phyloP scores from a whole-genome alignment of 2,888 invertebrate genomes.

The Calameuta idolon region DNA sequence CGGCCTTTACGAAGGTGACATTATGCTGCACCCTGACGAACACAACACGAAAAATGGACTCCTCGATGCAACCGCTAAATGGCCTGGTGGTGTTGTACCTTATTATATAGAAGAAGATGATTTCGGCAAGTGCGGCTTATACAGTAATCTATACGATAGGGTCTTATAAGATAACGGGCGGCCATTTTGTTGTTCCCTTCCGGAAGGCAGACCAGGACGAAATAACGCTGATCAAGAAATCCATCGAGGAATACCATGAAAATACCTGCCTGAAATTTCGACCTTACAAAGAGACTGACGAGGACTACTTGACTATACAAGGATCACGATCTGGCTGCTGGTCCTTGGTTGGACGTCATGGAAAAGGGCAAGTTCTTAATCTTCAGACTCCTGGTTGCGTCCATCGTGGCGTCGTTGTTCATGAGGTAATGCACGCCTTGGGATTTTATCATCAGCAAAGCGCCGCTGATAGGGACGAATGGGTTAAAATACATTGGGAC shows the following conservation, averaged over 20 bases:
- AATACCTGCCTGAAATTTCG: slow-evolving; percentile 76
- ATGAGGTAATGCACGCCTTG: slow-evolving; percentile 83
- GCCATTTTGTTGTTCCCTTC: background rate
- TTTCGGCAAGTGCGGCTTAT: slow-evolving; percentile 67
- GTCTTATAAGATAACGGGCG: slow-evolving; percentile 3
- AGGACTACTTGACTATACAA: slow-evolving; percentile 72
- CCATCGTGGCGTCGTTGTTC: slow-evolving; percentile 70
- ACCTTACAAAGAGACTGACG: slow-evolving; percentile 70
- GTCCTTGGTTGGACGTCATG: slow-evolving; percentile 75
- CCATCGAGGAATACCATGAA: slow-evolving; percentile 73
- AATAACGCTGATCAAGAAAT: slow-evolving; percentile 69
- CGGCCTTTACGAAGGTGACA: slow-evolving; percentile 74
- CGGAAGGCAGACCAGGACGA: slow-evolving; percentile 62
- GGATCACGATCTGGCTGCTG: slow-evolving; percentile 73
- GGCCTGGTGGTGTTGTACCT: slow-evolving; percentile 71
- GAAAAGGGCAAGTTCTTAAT: slow-evolving; percentile 73
- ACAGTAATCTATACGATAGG: background rate
- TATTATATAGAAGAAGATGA: slow-evolving; percentile 70
- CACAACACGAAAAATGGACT: slow-evolving; percentile 65
- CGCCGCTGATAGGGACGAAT: slow-evolving; percentile 81
- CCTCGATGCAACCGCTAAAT: slow-evolving; percentile 66
- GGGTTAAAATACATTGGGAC: slow-evolving; percentile 79
- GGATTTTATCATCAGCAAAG: slow-evolving; percentile 90
- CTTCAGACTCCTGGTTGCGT: slow-evolving; percentile 66
- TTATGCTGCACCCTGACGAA: slow-evolving; percentile 67